A percentile compares a stretch with the other conserved stretches of the same genome.
These are phyloP conservation scores for Ctenodactylus gundi DNA, from an alignment of 2,113 vertebrate genomes.

Conservation along the genomic window DNA sequence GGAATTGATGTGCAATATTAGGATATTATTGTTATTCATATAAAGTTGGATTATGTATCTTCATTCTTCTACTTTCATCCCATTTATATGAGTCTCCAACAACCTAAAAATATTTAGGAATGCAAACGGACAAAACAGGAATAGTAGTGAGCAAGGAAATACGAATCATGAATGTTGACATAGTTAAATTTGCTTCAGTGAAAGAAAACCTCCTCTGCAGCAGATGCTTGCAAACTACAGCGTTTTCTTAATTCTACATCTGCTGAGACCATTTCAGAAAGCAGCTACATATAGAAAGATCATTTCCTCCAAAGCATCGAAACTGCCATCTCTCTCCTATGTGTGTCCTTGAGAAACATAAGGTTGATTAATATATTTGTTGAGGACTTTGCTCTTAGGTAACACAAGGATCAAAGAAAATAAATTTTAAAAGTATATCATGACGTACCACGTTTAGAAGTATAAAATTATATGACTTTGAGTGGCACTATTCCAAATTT, in stretches of 20 bases:
- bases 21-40: neutral
- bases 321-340: neutral
- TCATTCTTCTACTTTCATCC: neutral
- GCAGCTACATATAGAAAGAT: neutral
- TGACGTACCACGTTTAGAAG: neutral
- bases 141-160: neutral
- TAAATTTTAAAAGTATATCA: neutral
- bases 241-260: conserved; percentile 29
- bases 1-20: rapidly evolving
- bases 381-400: neutral
- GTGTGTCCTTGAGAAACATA: conserved; percentile 5
- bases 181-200: neutral
- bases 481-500: neutral
- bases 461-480: neutral
- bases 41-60: neutral
- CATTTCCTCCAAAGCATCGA: neutral
- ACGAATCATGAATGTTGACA: neutral
- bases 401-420: neutral
- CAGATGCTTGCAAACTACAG: conserved; percentile 41
- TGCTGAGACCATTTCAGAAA: conserved; percentile 46
- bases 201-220: conserved; percentile 23
- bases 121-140: neutral
- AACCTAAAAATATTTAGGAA: neutral
- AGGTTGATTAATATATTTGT: neutral
- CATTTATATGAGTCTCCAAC: neutral